Conservation (phyloP, 1,140 invertebrate species). For the Batillaria attramentaria region DNA sequence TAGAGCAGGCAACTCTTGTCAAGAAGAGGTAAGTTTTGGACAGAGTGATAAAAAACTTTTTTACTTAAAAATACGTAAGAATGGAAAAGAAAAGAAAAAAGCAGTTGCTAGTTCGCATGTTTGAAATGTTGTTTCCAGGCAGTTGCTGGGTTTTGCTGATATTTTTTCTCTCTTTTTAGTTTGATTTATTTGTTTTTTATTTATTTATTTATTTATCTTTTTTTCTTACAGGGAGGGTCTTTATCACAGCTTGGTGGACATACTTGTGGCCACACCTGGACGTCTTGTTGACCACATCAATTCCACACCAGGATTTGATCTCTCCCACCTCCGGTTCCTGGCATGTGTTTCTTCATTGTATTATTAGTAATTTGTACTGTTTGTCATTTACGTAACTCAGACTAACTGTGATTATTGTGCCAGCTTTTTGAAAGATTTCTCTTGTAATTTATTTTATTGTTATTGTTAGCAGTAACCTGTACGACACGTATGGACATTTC, state of each 20-base stretch:
- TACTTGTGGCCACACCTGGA: constrained; percentile 94
- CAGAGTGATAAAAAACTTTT: background rate
- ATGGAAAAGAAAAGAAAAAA: too few species aligned
- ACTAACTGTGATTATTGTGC: too few species aligned
- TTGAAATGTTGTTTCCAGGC: background rate
- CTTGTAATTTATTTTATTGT: too few species aligned
- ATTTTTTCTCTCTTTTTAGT: background rate
- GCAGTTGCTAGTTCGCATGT: background rate
- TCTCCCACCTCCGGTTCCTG: constrained; percentile 86
- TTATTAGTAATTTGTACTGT: background rate
- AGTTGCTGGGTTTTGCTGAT: background rate
- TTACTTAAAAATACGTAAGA: background rate
- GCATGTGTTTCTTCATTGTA: constrained; percentile 72
- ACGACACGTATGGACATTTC: too few species aligned
- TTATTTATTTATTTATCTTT: background rate
- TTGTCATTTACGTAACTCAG: too few species aligned
- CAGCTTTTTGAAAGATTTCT: too few species aligned
- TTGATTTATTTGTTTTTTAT: background rate
- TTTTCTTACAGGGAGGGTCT: background rate
- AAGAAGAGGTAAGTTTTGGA: constrained; percentile 74
- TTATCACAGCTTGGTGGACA: constrained; percentile 78
- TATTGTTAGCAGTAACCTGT: too few species aligned
- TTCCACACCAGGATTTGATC: constrained; percentile 87
- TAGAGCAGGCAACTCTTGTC: constrained; percentile 84
- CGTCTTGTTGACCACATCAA: constrained; percentile 93